Base-by-base conservation (phyloP, 92 coral and sea anemone species). In the Palythoa caribaeorum region DNA sequence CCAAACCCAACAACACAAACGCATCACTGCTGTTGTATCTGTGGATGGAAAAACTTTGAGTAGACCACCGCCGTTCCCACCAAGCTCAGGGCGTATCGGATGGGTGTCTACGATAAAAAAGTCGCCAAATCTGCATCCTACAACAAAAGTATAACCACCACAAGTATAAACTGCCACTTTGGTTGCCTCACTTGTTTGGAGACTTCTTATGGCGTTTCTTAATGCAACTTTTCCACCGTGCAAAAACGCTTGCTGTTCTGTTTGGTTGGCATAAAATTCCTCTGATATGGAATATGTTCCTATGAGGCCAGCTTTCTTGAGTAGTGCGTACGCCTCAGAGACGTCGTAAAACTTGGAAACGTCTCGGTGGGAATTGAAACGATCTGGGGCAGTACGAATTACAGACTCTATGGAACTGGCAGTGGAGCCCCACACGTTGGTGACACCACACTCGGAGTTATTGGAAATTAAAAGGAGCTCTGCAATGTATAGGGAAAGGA, bases 111-210 rank as follows among this genome's bases (percentile, higher is more conserved):
- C 70, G 14, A 87, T 38, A 52, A 87, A 87, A 44, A 54, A 78
- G 6, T 77, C 60, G 6, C 51, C 38, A 80, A 57, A 66, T 2
- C 37, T 77, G 70, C 85, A 87, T 36, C 91, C 93, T 28, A 92
- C 73, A 2, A 87, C 72, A 62, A 92, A 75, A n/a, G 83, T 87
- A 57, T 90, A 93, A 9, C 62, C 53, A 15, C 93, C 95, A 78
- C 95, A 79, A n/a, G 90, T 87, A 80, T 83, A 92, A 9, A 92
- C 84, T 17, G 88, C 89, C 78, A 90, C 80, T 44, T 57, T 76
- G 51, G 68, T 28, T 9, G 5, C 83, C 54, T 53, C 73, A 3
- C 35, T 47, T 83, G 54, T 76, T 10, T 35, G 20, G 13, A 84
- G 55, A 77, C 47, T 28, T 3, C 35, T 65, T 2, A 85, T 71